These are phyloP conservation scores for Diarsia rubi DNA, from an alignment of 2,888 invertebrate species.

Conservation along the genomic window DNA sequence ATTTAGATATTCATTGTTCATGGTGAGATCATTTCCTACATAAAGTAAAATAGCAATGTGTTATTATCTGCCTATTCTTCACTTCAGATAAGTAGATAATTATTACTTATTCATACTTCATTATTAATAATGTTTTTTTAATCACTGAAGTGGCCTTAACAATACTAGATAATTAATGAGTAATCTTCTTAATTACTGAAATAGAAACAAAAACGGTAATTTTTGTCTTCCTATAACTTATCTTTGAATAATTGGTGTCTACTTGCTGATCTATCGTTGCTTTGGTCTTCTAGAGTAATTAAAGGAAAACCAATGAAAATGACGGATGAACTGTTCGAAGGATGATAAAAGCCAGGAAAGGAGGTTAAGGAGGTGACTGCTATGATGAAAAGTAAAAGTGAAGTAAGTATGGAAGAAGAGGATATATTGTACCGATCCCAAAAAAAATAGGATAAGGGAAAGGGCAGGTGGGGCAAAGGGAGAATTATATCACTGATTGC, in stretches of 20 bases:
- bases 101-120: background rate
- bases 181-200: constrained; percentile 34
- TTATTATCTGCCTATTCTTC: constrained; percentile 2
- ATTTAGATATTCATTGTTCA: background rate
- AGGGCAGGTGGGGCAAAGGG: no score
- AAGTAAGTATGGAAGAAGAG: background rate
- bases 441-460: background rate
- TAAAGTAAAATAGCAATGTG: background rate
- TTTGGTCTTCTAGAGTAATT: background rate
- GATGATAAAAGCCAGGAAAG: background rate
- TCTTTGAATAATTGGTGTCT: background rate
- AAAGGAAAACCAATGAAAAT: background rate
- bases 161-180: constrained; percentile 28
- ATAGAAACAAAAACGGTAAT: constrained; percentile 20
- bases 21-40: constrained; percentile 22
- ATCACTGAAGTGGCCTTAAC: constrained; percentile 18
- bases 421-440: background rate
- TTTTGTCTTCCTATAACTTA: constrained; percentile 23
- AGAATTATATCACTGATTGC: background rate
- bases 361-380: background rate
- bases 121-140: constrained; percentile 33
- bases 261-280: background rate
- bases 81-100: constrained; percentile 9
- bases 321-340: background rate
- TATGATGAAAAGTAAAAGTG: no score